Percentiles rank a stretch among this genome's conserved stretches.
Conservation (phyloP, 2,113 vertebrate genomes). For the Chionis minor region DNA sequence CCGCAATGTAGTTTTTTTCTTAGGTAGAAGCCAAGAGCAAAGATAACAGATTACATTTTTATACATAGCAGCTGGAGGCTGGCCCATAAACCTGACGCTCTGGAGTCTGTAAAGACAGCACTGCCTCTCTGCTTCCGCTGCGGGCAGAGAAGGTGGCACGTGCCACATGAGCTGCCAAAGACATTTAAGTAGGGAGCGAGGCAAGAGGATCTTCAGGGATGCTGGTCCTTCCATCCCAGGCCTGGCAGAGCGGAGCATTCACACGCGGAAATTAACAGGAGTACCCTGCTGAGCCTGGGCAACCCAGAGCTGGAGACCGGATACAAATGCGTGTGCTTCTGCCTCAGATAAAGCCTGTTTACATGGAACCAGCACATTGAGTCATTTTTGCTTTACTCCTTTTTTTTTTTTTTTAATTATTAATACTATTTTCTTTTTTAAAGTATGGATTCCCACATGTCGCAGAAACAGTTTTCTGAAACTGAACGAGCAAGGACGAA, state of each 20-base stretch:
- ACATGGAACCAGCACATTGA: fast-evolving
- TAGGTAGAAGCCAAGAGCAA: not conserved
- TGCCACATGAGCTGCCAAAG: not conserved
- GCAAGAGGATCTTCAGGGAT: not conserved
- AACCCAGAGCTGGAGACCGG: not conserved
- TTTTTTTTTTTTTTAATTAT: too few species aligned
- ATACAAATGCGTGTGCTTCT: not conserved
- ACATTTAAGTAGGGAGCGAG: not conserved
- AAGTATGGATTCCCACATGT: not conserved
- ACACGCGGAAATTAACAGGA: fast-evolving
- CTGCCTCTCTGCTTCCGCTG: not conserved
- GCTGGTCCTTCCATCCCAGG: not conserved
- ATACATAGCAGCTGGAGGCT: not conserved
- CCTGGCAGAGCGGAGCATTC: not conserved
- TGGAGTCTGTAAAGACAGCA: not conserved
- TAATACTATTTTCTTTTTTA: not conserved
- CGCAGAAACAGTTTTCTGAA: not conserved
- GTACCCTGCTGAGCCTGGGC: not conserved
- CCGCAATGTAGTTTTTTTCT: not conserved
- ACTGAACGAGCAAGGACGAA: not conserved
- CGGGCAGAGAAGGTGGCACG: not conserved
- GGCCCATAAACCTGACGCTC: not conserved
- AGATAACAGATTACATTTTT: not conserved
- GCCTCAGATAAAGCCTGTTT: not conserved
- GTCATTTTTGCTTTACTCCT: not conserved